phyloP scores from a whole-genome alignment of 2,113 vertebrate genomes.

The Pristiophorus japonicus region DNA sequence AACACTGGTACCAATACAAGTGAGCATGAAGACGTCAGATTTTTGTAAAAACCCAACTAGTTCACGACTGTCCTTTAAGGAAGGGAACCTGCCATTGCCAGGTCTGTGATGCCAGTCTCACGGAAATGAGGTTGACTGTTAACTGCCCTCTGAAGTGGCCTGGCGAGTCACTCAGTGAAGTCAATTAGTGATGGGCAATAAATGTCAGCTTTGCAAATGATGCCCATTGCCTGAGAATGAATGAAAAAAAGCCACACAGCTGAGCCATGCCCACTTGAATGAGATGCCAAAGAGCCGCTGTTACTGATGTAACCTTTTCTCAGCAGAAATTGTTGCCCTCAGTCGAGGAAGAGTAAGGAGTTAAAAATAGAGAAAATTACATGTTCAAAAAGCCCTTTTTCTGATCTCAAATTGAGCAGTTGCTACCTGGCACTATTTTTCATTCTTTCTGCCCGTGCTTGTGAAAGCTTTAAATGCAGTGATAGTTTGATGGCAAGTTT shows the following conservation, averaged over 20 bases:
- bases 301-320: neutral
- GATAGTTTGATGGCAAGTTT: neutral
- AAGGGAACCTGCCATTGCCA: neutral
- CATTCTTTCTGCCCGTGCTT: neutral
- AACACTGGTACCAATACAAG: neutral
- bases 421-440: neutral
- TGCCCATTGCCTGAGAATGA: neutral
- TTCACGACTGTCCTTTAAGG: neutral
- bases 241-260: neutral
- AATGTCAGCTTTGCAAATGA: neutral
- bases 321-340: neutral
- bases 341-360: neutral
- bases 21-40: neutral
- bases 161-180: neutral
- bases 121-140: neutral
- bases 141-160: neutral
- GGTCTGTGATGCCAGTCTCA: neutral
- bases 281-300: neutral
- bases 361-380: neutral
- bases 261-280: neutral
- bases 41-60: neutral
- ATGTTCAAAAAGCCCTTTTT: neutral
- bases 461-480: neutral
- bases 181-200: neutral
- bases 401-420: neutral